Evolutionary conservation across 2,113 vertebrate genomes (phyloP).

Genomic region (Bos indicus): DNA sequence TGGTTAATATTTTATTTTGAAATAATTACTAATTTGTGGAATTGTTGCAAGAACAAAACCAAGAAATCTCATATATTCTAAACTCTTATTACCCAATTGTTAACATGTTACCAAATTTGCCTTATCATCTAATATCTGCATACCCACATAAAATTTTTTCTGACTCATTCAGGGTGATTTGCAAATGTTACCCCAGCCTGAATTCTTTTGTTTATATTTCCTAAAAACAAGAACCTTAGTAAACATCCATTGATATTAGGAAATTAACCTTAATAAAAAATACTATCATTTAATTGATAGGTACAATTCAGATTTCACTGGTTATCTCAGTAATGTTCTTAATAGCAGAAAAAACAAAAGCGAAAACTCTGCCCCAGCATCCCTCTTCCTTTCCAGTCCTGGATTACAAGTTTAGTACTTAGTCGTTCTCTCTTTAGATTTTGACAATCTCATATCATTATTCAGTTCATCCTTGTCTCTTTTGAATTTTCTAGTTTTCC

Average conservation of each 20-base stretch:
- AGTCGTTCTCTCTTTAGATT: neutral
- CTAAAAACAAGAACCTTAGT: neutral
- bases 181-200: neutral
- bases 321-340: neutral
- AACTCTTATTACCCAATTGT: neutral
- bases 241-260: neutral
- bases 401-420: neutral
- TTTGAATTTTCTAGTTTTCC: neutral
- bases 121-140: neutral
- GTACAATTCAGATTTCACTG: neutral
- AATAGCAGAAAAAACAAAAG: neutral
- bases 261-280: neutral
- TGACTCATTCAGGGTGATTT: neutral
- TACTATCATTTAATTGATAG: neutral
- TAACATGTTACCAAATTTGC: constrained; percentile 15
- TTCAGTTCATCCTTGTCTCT: neutral
- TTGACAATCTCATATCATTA: neutral
- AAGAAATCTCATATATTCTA: neutral
- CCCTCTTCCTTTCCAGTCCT: neutral
- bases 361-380: neutral
- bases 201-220: neutral
- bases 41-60: neutral
- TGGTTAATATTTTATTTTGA: constrained; percentile 21
- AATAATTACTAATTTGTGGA: neutral
- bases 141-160: neutral